Conservation (phyloP, 2,888 invertebrate genomes). For the Idaea straminata region DNA sequence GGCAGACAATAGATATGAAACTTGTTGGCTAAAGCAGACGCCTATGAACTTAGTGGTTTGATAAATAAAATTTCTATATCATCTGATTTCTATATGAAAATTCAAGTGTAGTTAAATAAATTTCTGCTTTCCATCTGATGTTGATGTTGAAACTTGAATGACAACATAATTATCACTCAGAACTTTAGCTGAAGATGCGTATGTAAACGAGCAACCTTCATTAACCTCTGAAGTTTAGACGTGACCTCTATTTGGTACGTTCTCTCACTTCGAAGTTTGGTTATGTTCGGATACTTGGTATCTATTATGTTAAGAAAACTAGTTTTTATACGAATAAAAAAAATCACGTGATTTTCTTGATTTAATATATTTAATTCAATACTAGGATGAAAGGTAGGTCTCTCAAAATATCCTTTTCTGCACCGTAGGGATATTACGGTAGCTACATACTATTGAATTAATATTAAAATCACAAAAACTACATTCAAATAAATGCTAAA, state of each 20-base stretch:
- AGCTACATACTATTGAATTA: too few relatives aligned
- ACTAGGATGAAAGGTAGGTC: too few relatives aligned
- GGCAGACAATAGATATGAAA: not conserved
- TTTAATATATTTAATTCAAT: too few relatives aligned
- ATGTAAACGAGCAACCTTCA: not conserved
- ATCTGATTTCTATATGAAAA: not conserved
- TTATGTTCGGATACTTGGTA: too few relatives aligned
- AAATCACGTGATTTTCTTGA: too few relatives aligned
- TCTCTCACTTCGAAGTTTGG: not conserved
- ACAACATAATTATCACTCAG: constrained; percentile 3
- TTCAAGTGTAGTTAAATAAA: not conserved
- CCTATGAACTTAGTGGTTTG: not conserved
- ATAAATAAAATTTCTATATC: not conserved
- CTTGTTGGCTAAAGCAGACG: not conserved
- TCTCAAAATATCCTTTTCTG: too few relatives aligned
- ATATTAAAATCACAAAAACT: not conserved
- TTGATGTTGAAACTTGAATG: not conserved
- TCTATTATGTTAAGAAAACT: not conserved
- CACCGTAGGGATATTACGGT: too few relatives aligned
- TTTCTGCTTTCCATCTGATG: not conserved
- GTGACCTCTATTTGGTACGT: not conserved
- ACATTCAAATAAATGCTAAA: constrained; percentile 20
- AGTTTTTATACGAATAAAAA: too few relatives aligned
- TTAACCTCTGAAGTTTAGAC: not conserved
- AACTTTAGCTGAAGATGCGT: constrained; percentile 12